A percentile compares a stretch with the other conserved stretches of the same genome.
These are phyloP conservation scores for Myxocyprinus asiaticus DNA, from an alignment of 2,113 vertebrate genomes.

Conservation along the genomic window DNA sequence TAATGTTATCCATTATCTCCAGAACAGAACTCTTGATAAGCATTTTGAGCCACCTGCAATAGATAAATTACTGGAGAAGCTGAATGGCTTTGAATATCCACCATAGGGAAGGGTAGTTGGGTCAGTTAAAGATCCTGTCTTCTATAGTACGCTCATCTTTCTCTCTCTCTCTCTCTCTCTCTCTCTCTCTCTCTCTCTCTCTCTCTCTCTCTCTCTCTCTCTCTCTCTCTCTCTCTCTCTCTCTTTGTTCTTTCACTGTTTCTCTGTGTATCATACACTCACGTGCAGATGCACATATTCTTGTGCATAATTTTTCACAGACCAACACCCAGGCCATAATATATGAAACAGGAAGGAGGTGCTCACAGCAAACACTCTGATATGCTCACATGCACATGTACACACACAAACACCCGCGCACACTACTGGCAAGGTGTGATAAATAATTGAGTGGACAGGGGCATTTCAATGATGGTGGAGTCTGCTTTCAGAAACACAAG, in stretches of 20 bases:
- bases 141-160: not conserved
- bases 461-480: slow-evolving; percentile 73
- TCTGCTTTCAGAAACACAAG: slow-evolving; percentile 80
- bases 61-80: slow-evolving; percentile 52
- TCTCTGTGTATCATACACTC: not conserved
- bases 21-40: slow-evolving; percentile 49
- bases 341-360: not conserved
- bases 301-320: slow-evolving; percentile 19
- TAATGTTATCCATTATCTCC: slow-evolving; percentile 43
- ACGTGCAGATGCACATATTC: not conserved
- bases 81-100: slow-evolving; percentile 48
- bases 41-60: slow-evolving; percentile 54
- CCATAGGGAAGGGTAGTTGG: slow-evolving; percentile 30
- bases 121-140: slow-evolving; percentile 30
- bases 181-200: too few species aligned
- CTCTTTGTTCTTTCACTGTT: not conserved
- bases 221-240: not conserved
- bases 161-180: slow-evolving; percentile 13
- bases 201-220: slow-evolving; percentile 16
- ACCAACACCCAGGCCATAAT: not conserved
- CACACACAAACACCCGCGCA: slow-evolving; percentile 27
- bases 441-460: slow-evolving; percentile 77
- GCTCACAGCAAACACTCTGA: not conserved
- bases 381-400: slow-evolving; percentile 31
- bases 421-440: slow-evolving; percentile 67